Evolutionary conservation across 2,888 invertebrate species (phyloP).

Genomic region (Brenthis hecate): DNA sequence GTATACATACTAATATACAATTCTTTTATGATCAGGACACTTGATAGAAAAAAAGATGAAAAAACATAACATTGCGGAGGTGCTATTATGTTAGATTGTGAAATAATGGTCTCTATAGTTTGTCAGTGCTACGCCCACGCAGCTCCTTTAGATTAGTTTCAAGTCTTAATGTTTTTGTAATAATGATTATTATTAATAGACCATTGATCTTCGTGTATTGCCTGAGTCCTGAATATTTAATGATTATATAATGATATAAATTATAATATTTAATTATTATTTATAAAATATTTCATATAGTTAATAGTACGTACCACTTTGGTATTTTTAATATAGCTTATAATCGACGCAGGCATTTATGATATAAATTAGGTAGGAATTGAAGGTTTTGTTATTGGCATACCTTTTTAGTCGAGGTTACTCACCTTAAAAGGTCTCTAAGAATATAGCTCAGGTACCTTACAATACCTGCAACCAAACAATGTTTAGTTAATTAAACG

Average conservation of each 20-base stretch:
- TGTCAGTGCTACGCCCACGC: slow-evolving; percentile 58
- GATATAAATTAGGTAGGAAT: slow-evolving; percentile 7
- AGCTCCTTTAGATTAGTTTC: slow-evolving; percentile 47
- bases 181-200: slow-evolving; percentile 2
- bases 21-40: not conserved
- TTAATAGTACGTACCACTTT: too few species aligned
- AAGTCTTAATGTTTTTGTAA: slow-evolving; percentile 43
- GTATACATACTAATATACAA: not conserved
- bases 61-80: slow-evolving; percentile 56
- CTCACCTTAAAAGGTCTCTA: slow-evolving; percentile 17
- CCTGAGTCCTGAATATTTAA: not conserved
- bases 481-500: too few species aligned
- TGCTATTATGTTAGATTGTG: slow-evolving; percentile 67
- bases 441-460: not conserved
- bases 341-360: slow-evolving; percentile 4
- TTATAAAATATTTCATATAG: too few species aligned
- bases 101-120: slow-evolving; percentile 59
- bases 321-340: not conserved
- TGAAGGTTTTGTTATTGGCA: slow-evolving; percentile 20
- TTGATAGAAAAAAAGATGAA: slow-evolving; percentile 53
- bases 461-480: not conserved
- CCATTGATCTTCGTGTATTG: not conserved
- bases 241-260: not conserved
- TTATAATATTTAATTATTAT: too few species aligned
- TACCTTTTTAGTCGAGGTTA: slow-evolving; percentile 21